Percentiles rank a stretch among this genome's conserved stretches.
Evolutionary conservation across 2,888 invertebrate genomes (phyloP).

Genomic region (Sceliomorpha sp.): DNA sequence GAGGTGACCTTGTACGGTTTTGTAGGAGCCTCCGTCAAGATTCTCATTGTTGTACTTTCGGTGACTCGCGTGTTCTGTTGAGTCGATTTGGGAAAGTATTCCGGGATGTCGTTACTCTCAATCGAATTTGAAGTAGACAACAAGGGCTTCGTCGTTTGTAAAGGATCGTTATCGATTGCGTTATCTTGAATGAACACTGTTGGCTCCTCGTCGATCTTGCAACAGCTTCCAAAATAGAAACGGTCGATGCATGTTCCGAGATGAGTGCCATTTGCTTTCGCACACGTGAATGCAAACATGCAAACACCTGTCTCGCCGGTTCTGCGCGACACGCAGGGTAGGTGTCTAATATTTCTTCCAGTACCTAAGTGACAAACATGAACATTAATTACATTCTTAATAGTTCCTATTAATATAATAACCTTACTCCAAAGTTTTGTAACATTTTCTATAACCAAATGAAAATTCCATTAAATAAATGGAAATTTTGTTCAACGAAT

Average conservation of each 20-base stretch:
- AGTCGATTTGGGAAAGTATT: constrained; percentile 67
- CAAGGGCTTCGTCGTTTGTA: constrained; percentile 64
- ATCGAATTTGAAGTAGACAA: constrained; percentile 68
- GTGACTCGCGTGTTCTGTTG: constrained; percentile 63
- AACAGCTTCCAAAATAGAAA: constrained; percentile 96
- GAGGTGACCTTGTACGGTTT: constrained; percentile 27
- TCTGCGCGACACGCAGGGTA: constrained; percentile 92
- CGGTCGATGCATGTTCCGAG: constrained; percentile 95
- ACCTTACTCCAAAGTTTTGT: too few species aligned
- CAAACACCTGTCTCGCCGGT: constrained; percentile 91
- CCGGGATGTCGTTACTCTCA: constrained; percentile 76
- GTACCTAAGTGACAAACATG: constrained; percentile 82
- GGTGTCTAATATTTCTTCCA: constrained; percentile 93
- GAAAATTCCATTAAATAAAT: too few species aligned
- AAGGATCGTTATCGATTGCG: constrained; percentile 82
- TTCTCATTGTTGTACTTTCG: constrained; percentile 71
- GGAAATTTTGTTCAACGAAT: too few species aligned
- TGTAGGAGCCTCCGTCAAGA: constrained; percentile 60
- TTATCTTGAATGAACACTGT: constrained; percentile 83
- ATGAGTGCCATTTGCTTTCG: constrained; percentile 94
- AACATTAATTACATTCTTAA: constrained; percentile 1
- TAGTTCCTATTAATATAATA: too few species aligned
- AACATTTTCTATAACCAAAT: too few species aligned
- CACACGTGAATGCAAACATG: constrained; percentile 96
- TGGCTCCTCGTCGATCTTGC: constrained; percentile 85